Evolutionary conservation across 2,113 vertebrate genomes (phyloP).

Genomic region (Petrocephalus microphthalmus): DNA sequence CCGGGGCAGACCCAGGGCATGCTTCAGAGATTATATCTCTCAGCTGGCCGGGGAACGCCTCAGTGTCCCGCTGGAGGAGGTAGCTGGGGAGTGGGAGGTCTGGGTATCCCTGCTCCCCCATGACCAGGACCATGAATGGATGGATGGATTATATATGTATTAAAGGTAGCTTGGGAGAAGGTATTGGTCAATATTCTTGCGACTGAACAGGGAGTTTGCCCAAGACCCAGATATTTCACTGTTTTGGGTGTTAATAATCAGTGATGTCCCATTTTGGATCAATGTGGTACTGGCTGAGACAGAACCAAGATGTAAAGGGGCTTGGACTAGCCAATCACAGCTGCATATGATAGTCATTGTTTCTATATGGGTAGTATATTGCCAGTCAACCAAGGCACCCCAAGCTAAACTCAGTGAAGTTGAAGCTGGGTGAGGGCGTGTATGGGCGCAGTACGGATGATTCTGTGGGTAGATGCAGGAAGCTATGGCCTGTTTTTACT

Average conservation of each 20-base stretch:
- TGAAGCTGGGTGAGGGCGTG: not conserved
- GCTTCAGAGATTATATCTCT: not conserved
- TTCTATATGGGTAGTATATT: not conserved
- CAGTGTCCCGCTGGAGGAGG: not conserved
- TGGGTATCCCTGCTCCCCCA: not conserved
- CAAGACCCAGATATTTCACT: not conserved
- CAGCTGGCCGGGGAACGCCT: not conserved
- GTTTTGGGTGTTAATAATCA: not conserved
- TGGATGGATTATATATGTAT: not conserved
- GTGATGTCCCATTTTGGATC: not conserved
- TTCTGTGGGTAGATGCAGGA: not conserved
- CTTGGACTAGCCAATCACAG: not conserved
- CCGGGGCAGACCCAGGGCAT: not conserved
- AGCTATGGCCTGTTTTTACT: not conserved
- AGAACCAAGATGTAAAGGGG: not conserved
- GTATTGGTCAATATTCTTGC: not conserved
- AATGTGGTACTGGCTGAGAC: not conserved
- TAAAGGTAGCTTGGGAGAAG: not conserved
- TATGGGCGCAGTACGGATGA: not conserved
- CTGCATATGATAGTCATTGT: not conserved
- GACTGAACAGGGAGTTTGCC: not conserved
- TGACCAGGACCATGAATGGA: not conserved
- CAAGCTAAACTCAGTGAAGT: not conserved
- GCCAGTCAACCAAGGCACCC: not conserved
- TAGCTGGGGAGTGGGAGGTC: not conserved